Evolutionary conservation across 2,113 vertebrate genomes (phyloP), one percentile per base, ranked within the genome.

Genomic region (Menidia beryllina): DNA sequence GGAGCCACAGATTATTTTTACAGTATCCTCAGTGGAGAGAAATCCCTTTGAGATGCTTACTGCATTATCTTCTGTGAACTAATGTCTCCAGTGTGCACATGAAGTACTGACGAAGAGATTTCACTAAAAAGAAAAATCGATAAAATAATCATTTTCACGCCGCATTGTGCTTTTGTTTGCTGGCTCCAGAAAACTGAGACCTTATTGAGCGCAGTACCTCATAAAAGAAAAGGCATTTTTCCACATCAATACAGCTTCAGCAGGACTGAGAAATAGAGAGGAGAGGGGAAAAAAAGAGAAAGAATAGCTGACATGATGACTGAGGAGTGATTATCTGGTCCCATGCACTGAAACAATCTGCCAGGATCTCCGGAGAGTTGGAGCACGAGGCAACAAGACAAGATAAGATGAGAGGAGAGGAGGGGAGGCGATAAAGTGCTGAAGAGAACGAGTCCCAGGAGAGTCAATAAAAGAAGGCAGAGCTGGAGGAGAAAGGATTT

Each of bases 341-440:
- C 88, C 78, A 68, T 79, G 82, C 82, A 70, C 86, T 79, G 72
- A 91, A 88, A 90, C 83, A 82, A 86, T 89, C 86, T 77, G 49
- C 61, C 56, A 34, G 63, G 72, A 77, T 86, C 82, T 88, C 78
- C 3, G n/a, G 86, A 89, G 88, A 86, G 49, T 72, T 83, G 72
- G 75, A 77, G 69, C 72, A 54, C 50, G 72, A 86, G 79, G 82
- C 75, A 82, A 75, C 62, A 59, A 85, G 88, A 88, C 69, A 61
- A 77, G 85, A 89, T 81, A 81, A 87, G 86, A 82, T 23, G 67
- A 77, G 74, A 79, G 64, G 67, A 77, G 74, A 79, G 64, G 56
- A 72, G 63, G 60, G 64, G 72, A 73, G 68, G 63, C 50, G 79
- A 79, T 81, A 88, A 86, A 87, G 79, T 83, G 72, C 73, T 68